Base-by-base conservation (phyloP, 2,113 vertebrate species). In the Paradoxurus hermaphroditus region DNA sequence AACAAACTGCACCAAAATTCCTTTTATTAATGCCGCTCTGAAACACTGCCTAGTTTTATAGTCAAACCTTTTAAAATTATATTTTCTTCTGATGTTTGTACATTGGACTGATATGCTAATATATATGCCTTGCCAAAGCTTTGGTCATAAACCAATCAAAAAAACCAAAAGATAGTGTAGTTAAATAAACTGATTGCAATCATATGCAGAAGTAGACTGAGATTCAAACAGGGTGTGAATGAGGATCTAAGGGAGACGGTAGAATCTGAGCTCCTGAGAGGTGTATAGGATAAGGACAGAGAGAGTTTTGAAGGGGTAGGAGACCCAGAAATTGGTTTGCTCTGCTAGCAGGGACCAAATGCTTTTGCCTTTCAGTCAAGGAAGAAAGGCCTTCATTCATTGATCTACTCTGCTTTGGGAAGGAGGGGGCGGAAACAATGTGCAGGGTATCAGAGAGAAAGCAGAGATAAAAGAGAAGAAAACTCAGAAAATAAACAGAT, bases 361-460 rank as follows among this genome's bases (percentile, higher is more conserved):
- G 23, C 49, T 94, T 79, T 67, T 93, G 49, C 72, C 67, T 94
- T 95, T 93, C 41, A 19, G 53, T 51, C 25, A 65, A 59, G n/a
- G 79, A 63, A 94, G 25, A 96, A 97, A 94, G 87, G 75, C 21
- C 83, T 87, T 39, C 49, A 92, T 86, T 97, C 78, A 86, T 86
- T 77, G 79, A 86, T 88, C 51, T 87, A 23, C 68, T 72, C 79
- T 82, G 65, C 39, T 94, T 53, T 91, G 31, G 29, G 41, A 29
- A 81, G 21, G 25, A 82, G 39, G 3, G 21, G 9, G 44, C 46
- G 68, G 21, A 39, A 78, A 29, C 2, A 44, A 10, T 72, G 77
- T 75, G 0, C 14, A 94, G 39, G 81, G 51, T 56, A 91, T n/a
- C 46, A 78, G 23, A 59, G 82, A 94, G 14, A 94, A 13, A 77